Percentiles rank a stretch among this genome's conserved stretches.
These are phyloP conservation scores for Callipepla californica DNA, from an alignment of 2,113 vertebrate species.

Conservation along the genomic window DNA sequence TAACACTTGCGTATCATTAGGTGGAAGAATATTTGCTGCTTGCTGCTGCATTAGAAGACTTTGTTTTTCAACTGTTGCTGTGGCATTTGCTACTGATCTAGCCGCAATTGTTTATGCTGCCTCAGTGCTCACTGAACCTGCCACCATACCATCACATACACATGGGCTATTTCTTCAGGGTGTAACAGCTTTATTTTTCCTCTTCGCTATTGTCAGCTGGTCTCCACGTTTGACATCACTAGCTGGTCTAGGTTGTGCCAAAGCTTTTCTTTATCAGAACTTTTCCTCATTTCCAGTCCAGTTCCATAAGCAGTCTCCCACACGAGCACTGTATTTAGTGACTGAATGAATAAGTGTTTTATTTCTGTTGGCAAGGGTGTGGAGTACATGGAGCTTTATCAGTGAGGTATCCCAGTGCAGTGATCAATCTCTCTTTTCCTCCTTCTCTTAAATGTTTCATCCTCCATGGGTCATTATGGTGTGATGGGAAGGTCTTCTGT, in stretches of 20 bases:
- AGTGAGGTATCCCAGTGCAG: not conserved
- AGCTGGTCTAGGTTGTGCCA: not conserved
- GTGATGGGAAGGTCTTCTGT: not conserved
- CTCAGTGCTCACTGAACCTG: not conserved
- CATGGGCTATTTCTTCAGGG: not conserved
- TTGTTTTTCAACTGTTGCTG: not conserved
- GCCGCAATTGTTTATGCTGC: not conserved
- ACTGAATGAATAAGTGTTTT: not conserved
- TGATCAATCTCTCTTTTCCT: not conserved
- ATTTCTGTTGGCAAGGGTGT: not conserved
- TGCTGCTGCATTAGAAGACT: not conserved
- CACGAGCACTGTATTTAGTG: not conserved
- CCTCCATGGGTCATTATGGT: not conserved
- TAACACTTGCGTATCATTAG: not conserved
- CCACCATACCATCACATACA: rapidly evolving
- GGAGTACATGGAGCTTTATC: not conserved
- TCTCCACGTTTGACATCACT: not conserved
- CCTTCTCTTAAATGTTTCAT: not conserved
- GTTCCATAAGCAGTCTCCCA: not conserved
- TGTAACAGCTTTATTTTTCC: not conserved
- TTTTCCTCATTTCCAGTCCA: not conserved
- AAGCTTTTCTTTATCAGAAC: not conserved
- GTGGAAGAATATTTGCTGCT: not conserved
- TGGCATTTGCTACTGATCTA: not conserved
- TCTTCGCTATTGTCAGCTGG: not conserved